phyloP scores from a whole-genome alignment of 2,113 vertebrate species.

The Dasyornis broadbenti region DNA sequence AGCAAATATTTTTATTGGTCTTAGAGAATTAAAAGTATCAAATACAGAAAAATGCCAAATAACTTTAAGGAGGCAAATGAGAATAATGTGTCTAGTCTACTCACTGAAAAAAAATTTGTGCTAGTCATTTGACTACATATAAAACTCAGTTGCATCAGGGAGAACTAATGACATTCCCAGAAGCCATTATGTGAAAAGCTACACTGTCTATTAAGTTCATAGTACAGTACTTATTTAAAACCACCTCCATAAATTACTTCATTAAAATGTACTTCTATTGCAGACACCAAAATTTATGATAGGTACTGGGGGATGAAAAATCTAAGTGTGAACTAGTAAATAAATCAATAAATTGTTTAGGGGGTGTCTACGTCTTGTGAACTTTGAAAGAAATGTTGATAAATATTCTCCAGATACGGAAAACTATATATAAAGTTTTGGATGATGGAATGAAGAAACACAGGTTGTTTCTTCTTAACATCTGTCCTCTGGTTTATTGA shows the following conservation, averaged over 20 bases:
- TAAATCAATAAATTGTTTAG: not conserved
- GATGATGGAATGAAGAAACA: not conserved
- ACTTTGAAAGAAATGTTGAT: not conserved
- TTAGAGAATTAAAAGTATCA: not conserved
- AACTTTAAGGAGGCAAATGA: not conserved
- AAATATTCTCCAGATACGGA: not conserved
- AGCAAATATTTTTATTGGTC: not conserved
- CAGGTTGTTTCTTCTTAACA: fast-evolving
- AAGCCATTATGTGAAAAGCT: not conserved
- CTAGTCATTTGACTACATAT: not conserved
- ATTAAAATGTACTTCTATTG: not conserved
- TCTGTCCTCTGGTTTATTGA: not conserved
- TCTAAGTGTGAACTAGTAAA: not conserved
- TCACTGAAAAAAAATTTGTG: not conserved
- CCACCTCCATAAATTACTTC: not conserved
- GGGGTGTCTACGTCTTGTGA: not conserved
- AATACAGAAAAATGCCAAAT: not conserved
- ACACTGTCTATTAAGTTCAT: not conserved
- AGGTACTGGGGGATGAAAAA: not conserved
- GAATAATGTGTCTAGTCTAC: not conserved
- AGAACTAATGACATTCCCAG: not conserved
- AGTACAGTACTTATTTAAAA: not conserved
- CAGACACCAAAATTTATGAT: not conserved
- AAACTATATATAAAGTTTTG: not conserved
- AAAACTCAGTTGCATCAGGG: not conserved